Evolutionary conservation across 2,888 invertebrate genomes (phyloP).

Genomic region (Metellina segmentata): DNA sequence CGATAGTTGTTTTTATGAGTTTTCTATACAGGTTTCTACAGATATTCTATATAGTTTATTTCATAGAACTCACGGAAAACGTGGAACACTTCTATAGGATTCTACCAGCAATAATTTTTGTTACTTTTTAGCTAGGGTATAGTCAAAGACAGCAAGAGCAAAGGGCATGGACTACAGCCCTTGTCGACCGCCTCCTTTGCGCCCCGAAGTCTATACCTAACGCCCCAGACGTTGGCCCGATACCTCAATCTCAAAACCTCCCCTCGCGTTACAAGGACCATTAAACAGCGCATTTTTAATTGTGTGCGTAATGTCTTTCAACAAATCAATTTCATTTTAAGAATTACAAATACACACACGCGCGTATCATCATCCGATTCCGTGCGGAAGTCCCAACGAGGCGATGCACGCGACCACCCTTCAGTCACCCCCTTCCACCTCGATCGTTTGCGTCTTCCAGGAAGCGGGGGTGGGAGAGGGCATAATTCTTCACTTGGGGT

Average conservation of each 20-base stretch:
- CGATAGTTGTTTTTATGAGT: too few relatives aligned
- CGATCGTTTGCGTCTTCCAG: neutral
- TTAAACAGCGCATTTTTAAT: neutral
- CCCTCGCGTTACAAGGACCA: neutral
- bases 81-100: too few relatives aligned
- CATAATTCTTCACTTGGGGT: constrained; percentile 1
- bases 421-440: neutral
- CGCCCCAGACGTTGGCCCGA: neutral
- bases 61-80: too few relatives aligned
- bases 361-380: neutral
- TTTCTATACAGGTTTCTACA: too few relatives aligned
- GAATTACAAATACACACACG: neutral
- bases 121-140: too few relatives aligned
- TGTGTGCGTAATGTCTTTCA: neutral
- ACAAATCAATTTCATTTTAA: neutral
- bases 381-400: neutral
- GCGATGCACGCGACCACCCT: neutral
- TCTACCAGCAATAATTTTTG: too few relatives aligned
- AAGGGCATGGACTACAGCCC: too few relatives aligned
- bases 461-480: too few relatives aligned
- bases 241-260: neutral
- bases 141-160: too few relatives aligned
- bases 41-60: too few relatives aligned
- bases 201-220: neutral
- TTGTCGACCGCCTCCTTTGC: neutral